Evolutionary conservation across 1,140 invertebrate genomes (phyloP).

Genomic region (Solen grandis): DNA sequence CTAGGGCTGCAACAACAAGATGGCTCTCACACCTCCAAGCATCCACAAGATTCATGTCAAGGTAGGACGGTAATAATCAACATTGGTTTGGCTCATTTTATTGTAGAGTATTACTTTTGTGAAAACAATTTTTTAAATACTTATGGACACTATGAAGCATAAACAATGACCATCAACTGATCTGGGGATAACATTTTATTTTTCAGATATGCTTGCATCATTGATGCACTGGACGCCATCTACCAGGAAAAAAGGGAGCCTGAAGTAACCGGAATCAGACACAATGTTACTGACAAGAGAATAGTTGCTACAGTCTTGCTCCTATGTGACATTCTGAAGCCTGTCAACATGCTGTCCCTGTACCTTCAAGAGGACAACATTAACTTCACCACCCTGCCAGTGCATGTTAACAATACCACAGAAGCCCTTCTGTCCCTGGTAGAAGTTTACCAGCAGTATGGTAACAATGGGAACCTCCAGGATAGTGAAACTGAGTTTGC

Average conservation of each 20-base stretch:
- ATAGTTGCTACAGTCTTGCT: constrained; percentile 27
- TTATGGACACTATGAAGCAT: too few relatives aligned
- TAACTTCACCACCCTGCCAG: constrained; percentile 24
- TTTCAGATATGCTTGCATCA: constrained; percentile 38
- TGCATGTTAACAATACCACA: constrained; percentile 25
- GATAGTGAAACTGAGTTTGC: constrained; percentile 9
- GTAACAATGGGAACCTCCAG: too few relatives aligned
- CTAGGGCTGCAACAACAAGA: background rate
- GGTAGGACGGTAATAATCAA: background rate
- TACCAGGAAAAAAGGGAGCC: constrained; percentile 21
- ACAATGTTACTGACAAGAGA: constrained; percentile 3
- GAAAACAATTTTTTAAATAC: too few relatives aligned
- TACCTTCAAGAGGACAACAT: constrained; percentile 37
- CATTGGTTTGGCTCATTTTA: too few relatives aligned
- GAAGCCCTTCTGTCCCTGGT: background rate
- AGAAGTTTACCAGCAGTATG: constrained; percentile 8
- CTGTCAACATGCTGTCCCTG: constrained; percentile 40
- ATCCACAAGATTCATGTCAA: background rate
- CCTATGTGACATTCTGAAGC: constrained; percentile 34
- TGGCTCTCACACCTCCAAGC: background rate
- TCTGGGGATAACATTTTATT: too few relatives aligned
- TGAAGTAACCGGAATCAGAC: constrained; percentile 5
- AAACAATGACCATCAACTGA: too few relatives aligned
- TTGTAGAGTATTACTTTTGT: too few relatives aligned
- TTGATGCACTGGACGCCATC: constrained; percentile 18